Percentiles rank a stretch among this genome's conserved stretches.
phyloP scores from a whole-genome alignment of 2,113 vertebrate genomes.

The Poecilia latipinna region DNA sequence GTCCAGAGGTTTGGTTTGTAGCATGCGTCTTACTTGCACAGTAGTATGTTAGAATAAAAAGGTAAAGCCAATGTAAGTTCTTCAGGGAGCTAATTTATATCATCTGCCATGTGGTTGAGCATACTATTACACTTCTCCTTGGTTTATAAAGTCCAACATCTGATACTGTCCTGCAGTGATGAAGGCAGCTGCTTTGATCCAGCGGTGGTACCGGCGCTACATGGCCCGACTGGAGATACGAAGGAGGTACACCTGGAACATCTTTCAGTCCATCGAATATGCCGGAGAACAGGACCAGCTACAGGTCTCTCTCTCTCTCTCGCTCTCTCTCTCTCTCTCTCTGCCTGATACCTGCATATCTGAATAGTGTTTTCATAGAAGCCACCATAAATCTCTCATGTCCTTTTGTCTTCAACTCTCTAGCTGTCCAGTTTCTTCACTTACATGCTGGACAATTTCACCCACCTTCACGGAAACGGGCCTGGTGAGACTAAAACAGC shows the following conservation, averaged over 20 bases:
- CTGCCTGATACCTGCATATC: neutral
- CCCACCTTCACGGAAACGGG: slow-evolving; percentile 74
- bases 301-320: slow-evolving; percentile 80
- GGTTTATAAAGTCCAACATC: neutral
- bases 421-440: slow-evolving; percentile 95
- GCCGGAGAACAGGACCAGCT: slow-evolving; percentile 94
- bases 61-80: neutral
- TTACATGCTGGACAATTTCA: slow-evolving; percentile 92
- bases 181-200: slow-evolving; percentile 90
- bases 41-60: neutral
- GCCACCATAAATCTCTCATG: neutral
- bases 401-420: slow-evolving; percentile 6
- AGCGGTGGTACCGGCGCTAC: slow-evolving; percentile 93
- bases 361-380: neutral
- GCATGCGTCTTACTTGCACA: neutral
- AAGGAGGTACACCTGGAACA: slow-evolving; percentile 88
- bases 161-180: slow-evolving; percentile 75
- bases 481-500: slow-evolving; percentile 77
- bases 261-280: slow-evolving; percentile 96
- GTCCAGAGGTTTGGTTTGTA: neutral
- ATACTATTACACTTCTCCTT: neutral
- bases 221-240: slow-evolving; percentile 87
- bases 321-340: too few species aligned
- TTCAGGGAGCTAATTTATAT: neutral
- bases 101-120: neutral